Base-by-base conservation (phyloP, 1,140 invertebrate genomes). In the Colletes gigas region DNA sequence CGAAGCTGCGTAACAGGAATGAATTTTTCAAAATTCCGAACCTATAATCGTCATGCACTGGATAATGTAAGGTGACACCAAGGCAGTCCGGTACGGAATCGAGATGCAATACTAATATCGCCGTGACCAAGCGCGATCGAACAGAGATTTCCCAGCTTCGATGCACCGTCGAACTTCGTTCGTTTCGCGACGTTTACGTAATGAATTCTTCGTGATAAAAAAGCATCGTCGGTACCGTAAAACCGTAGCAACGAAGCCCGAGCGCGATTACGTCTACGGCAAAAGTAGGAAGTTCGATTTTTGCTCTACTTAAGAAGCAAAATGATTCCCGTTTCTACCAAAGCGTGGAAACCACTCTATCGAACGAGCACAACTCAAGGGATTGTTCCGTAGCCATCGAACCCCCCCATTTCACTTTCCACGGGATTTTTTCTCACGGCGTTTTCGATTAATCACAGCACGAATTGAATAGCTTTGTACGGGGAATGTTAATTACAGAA, bases 21-120 rank as follows among this genome's bases (percentile, higher is more conserved):
- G 68, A 39, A 85, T 83, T 85, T 87, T 85, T 83, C 73, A 41
- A 86, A 85, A 83, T 83, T 88, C 83, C 83, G 76, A 70, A 69
- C 71, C 71, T 71, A 87, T 82, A 87, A 87, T 87, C 75, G 84
- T 87, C 78, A 83, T 78, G 84, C 86, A 78, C 83, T 88, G 81
- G 71, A 86, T 88, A 86, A 84, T 67, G 86, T 84, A 88, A 88
- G 79, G 86, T 84, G 86, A 88, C 83, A 88, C 86, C 83, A 87
- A 87, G 83, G 81, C 62, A 83, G 85, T 83, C 78, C 60, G 55
- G 67, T 83, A 30, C 69, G 66, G 74, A 78, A 74, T 81, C 70
- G 71, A 81, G 74, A 75, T 70, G 21, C 62, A 5, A 41, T 41
- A 14, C 1, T 54, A n/a, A 21, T 21, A 50, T 59, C 41, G 0